phyloP scores from a whole-genome alignment of 1,140 invertebrate species.

The Magallana ariakensis region DNA sequence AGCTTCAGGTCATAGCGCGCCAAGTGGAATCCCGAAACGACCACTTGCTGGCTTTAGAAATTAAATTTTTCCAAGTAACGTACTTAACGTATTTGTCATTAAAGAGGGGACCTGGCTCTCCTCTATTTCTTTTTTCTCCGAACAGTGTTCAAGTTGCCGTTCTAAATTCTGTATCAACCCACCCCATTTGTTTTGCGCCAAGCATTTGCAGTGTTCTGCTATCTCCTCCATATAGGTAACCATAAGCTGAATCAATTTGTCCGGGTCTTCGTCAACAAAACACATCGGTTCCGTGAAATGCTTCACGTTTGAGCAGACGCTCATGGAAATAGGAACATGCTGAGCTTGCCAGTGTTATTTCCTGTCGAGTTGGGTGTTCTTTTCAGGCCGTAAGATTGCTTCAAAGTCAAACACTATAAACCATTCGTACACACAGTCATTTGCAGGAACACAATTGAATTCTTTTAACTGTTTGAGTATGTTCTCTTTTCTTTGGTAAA shows the following conservation, averaged over 20 bases:
- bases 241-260: slow-evolving; percentile 28
- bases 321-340: slow-evolving; percentile 33
- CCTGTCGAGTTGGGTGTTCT: neutral
- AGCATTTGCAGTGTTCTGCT: neutral
- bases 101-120: neutral
- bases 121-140: neutral
- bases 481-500: neutral
- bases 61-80: slow-evolving; percentile 33
- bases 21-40: slow-evolving; percentile 55
- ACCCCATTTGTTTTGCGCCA: slow-evolving; percentile 28
- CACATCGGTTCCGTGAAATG: slow-evolving; percentile 27
- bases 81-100: neutral
- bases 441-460: slow-evolving; percentile 10
- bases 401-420: slow-evolving; percentile 56
- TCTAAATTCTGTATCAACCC: neutral
- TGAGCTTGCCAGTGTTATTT: slow-evolving; percentile 36
- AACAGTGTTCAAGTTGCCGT: neutral
- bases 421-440: slow-evolving; percentile 22
- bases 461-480: slow-evolving; percentile 48
- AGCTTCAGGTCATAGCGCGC: slow-evolving; percentile 60
- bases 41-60: slow-evolving; percentile 30
- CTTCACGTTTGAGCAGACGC: slow-evolving; percentile 39
- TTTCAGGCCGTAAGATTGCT: slow-evolving; percentile 36
- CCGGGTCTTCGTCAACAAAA: slow-evolving; percentile 21
- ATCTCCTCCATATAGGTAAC: slow-evolving; percentile 44